Percentiles rank a stretch among this genome's conserved stretches.
Conservation (phyloP, 2,113 vertebrate species). For the Podarcis raffonei region DNA sequence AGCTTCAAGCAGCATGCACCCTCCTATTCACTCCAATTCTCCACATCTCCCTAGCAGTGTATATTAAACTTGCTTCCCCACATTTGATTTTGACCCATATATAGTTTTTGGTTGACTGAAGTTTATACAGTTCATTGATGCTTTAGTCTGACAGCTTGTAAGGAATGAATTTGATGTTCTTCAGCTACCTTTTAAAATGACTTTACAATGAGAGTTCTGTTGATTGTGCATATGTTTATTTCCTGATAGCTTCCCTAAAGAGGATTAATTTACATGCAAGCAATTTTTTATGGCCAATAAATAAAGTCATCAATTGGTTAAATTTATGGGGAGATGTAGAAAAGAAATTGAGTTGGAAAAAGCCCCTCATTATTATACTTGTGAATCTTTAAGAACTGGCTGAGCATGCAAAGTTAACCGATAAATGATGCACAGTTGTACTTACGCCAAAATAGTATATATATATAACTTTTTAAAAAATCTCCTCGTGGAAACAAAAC, state of each 20-base stretch:
- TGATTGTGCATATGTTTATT: constrained; percentile 23
- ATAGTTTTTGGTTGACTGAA: constrained; percentile 63
- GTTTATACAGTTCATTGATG: constrained; percentile 61
- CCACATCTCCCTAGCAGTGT: constrained; percentile 31
- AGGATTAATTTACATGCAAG: constrained; percentile 51
- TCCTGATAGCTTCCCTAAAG: constrained; percentile 40
- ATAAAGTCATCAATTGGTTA: constrained; percentile 45
- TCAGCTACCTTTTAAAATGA: constrained; percentile 60
- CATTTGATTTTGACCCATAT: constrained; percentile 43
- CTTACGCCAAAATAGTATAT: constrained; percentile 33
- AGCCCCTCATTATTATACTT: constrained; percentile 16
- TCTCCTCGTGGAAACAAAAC: constrained; percentile 8
- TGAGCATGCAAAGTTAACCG: constrained; percentile 27
- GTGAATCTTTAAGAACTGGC: constrained; percentile 2
- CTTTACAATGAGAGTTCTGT: constrained; percentile 67
- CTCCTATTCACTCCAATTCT: constrained; percentile 45
- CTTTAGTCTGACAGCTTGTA: constrained; percentile 55
- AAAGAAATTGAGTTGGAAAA: constrained; percentile 50
- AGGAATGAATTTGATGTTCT: constrained; percentile 51
- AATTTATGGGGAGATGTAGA: constrained; percentile 55
- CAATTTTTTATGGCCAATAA: constrained; percentile 51
- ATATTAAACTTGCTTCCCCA: constrained; percentile 45
- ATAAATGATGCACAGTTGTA: constrained; percentile 37
- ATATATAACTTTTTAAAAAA: not conserved
- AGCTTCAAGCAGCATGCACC: constrained; percentile 21